Percentiles rank a stretch among this genome's conserved stretches.
These are phyloP conservation scores for Todiramphus chloris DNA, from an alignment of 2,113 vertebrate species.

Conservation along the genomic window DNA sequence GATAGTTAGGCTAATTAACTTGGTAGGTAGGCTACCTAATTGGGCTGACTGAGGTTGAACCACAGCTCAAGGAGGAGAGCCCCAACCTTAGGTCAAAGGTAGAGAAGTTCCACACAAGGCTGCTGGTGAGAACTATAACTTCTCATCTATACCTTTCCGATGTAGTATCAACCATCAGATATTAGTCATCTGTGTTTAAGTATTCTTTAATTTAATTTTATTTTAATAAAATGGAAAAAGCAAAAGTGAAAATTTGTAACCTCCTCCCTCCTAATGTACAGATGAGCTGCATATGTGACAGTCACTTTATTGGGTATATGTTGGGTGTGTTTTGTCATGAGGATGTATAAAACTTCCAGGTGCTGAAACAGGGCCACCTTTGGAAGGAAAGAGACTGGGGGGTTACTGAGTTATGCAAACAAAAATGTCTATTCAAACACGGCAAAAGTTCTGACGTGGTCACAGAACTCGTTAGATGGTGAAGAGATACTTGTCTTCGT, in stretches of 20 bases:
- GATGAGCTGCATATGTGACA: background rate
- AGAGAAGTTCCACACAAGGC: background rate
- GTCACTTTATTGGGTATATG: background rate
- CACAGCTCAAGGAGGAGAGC: background rate
- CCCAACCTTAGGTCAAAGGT: background rate
- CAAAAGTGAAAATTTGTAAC: background rate
- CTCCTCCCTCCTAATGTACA: background rate
- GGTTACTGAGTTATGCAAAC: background rate
- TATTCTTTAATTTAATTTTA: too few species aligned
- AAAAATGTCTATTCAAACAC: background rate
- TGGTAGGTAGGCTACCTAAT: background rate
- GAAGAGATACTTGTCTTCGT: background rate
- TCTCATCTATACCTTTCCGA: background rate
- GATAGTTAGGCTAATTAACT: background rate
- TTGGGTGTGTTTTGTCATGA: background rate
- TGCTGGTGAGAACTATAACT: background rate
- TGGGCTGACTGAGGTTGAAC: background rate
- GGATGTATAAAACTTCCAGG: background rate
- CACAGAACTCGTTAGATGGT: rapidly evolving
- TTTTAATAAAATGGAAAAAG: background rate
- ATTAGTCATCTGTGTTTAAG: too few species aligned
- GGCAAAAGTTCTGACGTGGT: background rate
- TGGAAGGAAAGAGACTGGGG: background rate
- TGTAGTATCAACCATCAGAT: background rate
- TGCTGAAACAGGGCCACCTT: background rate